A percentile compares a stretch with the other conserved stretches of the same genome.
Conservation (phyloP, 2,888 invertebrate genomes). For the Itoplectis maculator region DNA sequence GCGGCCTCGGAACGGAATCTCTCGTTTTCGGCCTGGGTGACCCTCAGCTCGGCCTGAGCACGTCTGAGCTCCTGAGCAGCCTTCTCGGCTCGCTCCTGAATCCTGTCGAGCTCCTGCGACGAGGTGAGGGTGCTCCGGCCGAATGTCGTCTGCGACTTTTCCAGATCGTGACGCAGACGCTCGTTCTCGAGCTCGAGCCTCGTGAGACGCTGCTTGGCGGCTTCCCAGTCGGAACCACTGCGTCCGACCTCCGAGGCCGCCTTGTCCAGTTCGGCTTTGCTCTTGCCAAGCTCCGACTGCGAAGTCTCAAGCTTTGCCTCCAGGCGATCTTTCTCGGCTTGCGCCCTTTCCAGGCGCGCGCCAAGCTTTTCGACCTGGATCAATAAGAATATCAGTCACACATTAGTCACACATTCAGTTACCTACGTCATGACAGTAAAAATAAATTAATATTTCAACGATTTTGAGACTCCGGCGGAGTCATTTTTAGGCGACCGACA, state of each 20-base stretch:
- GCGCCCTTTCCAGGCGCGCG: slow-evolving; percentile 94
- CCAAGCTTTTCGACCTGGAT: slow-evolving; percentile 92
- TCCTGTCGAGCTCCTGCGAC: slow-evolving; percentile 92
- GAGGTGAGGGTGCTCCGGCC: slow-evolving; percentile 93
- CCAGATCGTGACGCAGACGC: slow-evolving; percentile 93
- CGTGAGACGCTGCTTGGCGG: slow-evolving; percentile 92
- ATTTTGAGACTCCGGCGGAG: no score
- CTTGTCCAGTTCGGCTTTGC: slow-evolving; percentile 97
- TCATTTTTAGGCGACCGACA: no score
- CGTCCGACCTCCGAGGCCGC: slow-evolving; percentile 95
- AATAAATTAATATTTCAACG: not conserved
- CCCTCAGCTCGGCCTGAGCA: slow-evolving; percentile 95
- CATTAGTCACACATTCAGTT: no score
- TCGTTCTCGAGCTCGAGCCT: slow-evolving; percentile 96
- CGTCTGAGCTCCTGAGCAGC: slow-evolving; percentile 93
- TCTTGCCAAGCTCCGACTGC: slow-evolving; percentile 96
- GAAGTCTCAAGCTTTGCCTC: slow-evolving; percentile 96
- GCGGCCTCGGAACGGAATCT: slow-evolving; percentile 93
- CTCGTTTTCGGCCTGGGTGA: slow-evolving; percentile 96
- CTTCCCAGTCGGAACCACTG: slow-evolving; percentile 95
- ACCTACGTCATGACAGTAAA: no score
- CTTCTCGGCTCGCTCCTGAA: slow-evolving; percentile 95
- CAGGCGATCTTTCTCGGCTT: slow-evolving; percentile 95
- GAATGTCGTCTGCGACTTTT: slow-evolving; percentile 93
- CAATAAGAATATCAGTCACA: not conserved